These are phyloP conservation scores for Coronaproctus castanopsis DNA, from an alignment of 2,888 invertebrate species.

Conservation along the genomic window DNA sequence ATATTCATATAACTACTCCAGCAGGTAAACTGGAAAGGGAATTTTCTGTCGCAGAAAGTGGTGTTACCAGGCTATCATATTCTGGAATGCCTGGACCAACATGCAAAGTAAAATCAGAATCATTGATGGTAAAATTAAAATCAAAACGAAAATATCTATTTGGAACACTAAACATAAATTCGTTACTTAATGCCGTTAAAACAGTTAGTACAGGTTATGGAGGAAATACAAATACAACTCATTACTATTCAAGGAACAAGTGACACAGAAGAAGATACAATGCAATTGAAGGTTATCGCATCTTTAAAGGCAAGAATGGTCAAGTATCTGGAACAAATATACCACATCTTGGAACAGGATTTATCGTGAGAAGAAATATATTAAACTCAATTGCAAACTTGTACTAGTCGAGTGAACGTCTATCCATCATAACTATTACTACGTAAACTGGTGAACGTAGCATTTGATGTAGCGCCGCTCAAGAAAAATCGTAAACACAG, in stretches of 20 bases:
- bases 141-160: neutral
- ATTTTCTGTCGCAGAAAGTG: neutral
- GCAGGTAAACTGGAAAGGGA: neutral
- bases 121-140: no score
- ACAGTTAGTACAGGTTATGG: neutral
- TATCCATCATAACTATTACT: neutral
- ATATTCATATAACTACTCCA: neutral
- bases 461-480: neutral
- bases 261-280: neutral
- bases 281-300: neutral
- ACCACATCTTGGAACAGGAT: no score
- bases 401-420: neutral
- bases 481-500: neutral
- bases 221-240: neutral
- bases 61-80: neutral
- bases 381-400: neutral
- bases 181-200: neutral
- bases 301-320: neutral
- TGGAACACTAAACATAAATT: neutral
- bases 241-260: neutral
- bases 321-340: no score
- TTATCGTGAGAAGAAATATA: neutral
- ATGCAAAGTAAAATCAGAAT: neutral
- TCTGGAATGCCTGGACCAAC: neutral
- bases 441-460: neutral